phyloP scores from a whole-genome alignment of 2,888 invertebrate species.

The Toxonevra muliebris region DNA sequence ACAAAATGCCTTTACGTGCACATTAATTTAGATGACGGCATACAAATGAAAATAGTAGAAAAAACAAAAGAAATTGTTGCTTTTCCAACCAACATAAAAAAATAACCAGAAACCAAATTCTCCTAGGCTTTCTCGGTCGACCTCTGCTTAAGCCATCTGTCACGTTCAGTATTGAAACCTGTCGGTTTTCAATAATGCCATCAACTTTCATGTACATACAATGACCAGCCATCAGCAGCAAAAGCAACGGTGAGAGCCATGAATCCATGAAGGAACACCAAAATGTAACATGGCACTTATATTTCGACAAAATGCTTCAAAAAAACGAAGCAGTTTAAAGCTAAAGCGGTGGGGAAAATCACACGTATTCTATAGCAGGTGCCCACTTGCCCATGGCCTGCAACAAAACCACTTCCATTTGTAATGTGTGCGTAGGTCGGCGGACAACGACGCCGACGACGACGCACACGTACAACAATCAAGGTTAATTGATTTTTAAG shows the following conservation, averaged over 20 bases:
- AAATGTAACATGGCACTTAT: background rate
- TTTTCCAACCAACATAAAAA: background rate
- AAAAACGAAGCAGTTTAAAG: slow-evolving; percentile 2
- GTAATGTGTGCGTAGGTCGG: background rate
- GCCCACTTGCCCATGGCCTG: background rate
- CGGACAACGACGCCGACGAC: background rate
- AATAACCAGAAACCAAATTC: background rate
- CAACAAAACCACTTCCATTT: too few relatives aligned
- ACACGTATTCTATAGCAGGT: background rate
- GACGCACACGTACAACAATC: slow-evolving; percentile 48
- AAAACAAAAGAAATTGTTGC: slow-evolving; percentile 8
- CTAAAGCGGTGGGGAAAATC: background rate
- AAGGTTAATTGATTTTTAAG: slow-evolving; percentile 61
- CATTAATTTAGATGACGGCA: slow-evolving; percentile 24
- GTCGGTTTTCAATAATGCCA: slow-evolving; percentile 44
- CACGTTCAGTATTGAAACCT: slow-evolving; percentile 41
- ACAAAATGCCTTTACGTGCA: slow-evolving; percentile 31
- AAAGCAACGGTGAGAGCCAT: too few relatives aligned
- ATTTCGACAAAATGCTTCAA: background rate
- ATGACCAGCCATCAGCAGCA: background rate
- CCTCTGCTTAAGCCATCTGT: slow-evolving; percentile 31
- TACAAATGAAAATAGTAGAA: background rate
- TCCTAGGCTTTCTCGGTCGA: background rate
- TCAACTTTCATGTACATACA: slow-evolving; percentile 40
- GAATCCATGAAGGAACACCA: too few relatives aligned